Percentiles rank a stretch among this genome's conserved stretches.
These are phyloP conservation scores for Probaryconus sp. DNA, from an alignment of 1,140 invertebrate species.

Conservation along the genomic window DNA sequence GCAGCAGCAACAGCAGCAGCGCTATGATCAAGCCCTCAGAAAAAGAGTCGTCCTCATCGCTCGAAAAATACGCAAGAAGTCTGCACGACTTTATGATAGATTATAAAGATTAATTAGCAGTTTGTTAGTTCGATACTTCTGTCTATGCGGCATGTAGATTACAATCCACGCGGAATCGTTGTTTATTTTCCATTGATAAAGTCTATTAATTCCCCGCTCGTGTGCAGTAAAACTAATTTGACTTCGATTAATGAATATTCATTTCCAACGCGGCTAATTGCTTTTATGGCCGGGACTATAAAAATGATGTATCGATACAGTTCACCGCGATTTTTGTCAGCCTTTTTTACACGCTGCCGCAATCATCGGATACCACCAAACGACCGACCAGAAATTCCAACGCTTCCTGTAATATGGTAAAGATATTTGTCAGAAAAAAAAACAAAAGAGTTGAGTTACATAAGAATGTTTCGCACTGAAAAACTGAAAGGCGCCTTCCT, in stretches of 20 bases:
- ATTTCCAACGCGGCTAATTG: constrained; percentile 42
- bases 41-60: constrained; percentile 22
- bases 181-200: constrained; percentile 54
- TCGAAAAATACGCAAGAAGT: constrained; percentile 28
- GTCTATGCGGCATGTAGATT: constrained; percentile 34
- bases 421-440: background rate
- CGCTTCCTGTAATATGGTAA: constrained; percentile 32
- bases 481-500: no score
- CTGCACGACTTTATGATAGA: constrained; percentile 35
- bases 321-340: constrained; percentile 3
- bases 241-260: constrained; percentile 49
- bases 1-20: no score
- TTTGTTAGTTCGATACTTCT: constrained; percentile 43
- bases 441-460: constrained; percentile 29
- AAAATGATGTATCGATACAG: constrained; percentile 14
- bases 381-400: background rate
- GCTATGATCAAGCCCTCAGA: constrained; percentile 17
- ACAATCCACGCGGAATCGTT: constrained; percentile 35
- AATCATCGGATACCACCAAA: no score
- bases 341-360: background rate
- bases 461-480: constrained; percentile 28
- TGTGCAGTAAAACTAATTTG: constrained; percentile 46
- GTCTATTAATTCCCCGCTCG: constrained; percentile 36
- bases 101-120: constrained; percentile 58
- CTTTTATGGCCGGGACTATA: constrained; percentile 34